Conservation (phyloP, 2,888 invertebrate genomes). For the Hypena proboscidalis region DNA sequence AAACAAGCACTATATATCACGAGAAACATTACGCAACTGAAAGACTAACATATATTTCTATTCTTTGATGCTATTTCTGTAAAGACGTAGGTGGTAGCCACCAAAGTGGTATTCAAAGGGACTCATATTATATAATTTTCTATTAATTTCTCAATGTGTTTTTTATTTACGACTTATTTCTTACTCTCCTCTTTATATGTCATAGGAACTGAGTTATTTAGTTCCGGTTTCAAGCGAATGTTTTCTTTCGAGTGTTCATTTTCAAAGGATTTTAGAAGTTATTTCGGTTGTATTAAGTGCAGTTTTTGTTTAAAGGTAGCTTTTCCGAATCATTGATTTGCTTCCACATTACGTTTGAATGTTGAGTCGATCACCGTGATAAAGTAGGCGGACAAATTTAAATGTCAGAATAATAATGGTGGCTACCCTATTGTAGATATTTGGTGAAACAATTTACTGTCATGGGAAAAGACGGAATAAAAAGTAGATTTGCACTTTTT, state of each 20-base stretch:
- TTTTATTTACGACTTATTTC: slow-evolving; percentile 2
- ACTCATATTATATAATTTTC: slow-evolving; percentile 9
- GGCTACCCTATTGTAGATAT: no score
- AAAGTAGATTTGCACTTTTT: no score
- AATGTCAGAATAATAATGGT: no score
- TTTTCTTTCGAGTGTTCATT: slow-evolving; percentile 15
- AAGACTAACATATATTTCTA: slow-evolving; percentile 28
- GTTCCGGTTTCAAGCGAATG: slow-evolving; percentile 30
- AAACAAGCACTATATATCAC: slow-evolving; percentile 31
- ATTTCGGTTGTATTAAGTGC: no score
- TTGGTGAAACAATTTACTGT: no score
- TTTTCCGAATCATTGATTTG: not conserved
- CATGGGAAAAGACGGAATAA: no score
- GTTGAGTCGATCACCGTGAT: not conserved
- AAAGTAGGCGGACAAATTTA: no score
- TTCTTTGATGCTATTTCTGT: slow-evolving; percentile 41
- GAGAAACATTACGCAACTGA: slow-evolving; percentile 18
- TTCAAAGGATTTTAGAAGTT: not conserved
- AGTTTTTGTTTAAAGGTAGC: no score
- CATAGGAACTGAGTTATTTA: slow-evolving; percentile 31
- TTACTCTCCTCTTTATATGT: slow-evolving; percentile 8
- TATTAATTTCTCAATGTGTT: slow-evolving; percentile 10
- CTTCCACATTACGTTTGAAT: not conserved
- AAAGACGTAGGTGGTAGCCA: slow-evolving; percentile 20
- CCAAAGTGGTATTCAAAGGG: slow-evolving; percentile 17